Conservation (phyloP, 2,797 vertebrate species). For the Kryptolebias ocellatus region DNA sequence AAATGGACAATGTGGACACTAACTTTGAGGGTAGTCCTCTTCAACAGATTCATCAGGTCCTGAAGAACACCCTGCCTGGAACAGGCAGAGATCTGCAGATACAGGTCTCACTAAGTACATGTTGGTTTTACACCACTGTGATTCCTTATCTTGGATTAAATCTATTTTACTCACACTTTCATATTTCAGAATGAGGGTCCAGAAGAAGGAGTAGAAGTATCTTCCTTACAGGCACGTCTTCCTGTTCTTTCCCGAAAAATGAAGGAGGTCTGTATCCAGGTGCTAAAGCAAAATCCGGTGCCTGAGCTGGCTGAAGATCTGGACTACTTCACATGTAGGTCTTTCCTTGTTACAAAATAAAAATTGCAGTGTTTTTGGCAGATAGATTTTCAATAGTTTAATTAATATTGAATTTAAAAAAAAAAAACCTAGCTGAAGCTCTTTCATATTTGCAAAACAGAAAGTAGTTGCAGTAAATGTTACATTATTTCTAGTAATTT, state of each 20-base stretch:
- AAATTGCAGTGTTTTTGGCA: conserved; percentile 44
- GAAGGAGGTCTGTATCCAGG: conserved; percentile 88
- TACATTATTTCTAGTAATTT: no score
- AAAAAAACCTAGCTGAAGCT: no score
- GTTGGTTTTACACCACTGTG: background rate
- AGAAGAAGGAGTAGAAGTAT: conserved; percentile 59
- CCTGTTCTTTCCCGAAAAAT: conserved; percentile 87
- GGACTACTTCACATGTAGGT: conserved; percentile 89
- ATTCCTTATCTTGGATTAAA: background rate
- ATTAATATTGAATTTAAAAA: no score
- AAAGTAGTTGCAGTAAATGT: no score
- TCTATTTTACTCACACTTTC: background rate
- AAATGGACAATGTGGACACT: conserved; percentile 77
- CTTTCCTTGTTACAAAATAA: background rate
- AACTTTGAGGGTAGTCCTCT: conserved; percentile 81
- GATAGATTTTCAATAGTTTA: conserved; percentile 33
- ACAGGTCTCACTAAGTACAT: background rate
- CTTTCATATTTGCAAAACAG: no score
- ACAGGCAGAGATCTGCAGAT: conserved; percentile 77
- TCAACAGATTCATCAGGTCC: conserved; percentile 79
- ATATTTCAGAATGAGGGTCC: conserved; percentile 57
- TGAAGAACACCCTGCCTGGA: conserved; percentile 80
- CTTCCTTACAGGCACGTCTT: conserved; percentile 86
- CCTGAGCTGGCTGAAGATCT: conserved; percentile 88
- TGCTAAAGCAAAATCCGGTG: conserved; percentile 82